Evolutionary conservation across 2,797 vertebrate species (phyloP).

Genomic region (Sitta carolinensis): DNA sequence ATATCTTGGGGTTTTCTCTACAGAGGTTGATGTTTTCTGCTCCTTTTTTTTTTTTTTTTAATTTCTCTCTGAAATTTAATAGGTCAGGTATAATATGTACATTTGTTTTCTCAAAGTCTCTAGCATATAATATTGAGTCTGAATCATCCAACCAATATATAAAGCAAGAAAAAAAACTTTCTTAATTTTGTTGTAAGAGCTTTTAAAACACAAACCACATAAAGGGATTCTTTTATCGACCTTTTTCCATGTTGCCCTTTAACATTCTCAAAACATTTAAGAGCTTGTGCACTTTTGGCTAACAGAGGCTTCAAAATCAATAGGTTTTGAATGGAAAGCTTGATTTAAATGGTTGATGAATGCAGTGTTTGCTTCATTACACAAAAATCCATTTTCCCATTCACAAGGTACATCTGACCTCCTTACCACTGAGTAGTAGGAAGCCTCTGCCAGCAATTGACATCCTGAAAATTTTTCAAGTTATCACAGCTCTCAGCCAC

Average conservation of each 20-base stretch:
- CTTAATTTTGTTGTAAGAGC: constrained; percentile 58
- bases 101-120: not conserved
- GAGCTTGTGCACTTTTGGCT: constrained; percentile 51
- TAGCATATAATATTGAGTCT: not conserved
- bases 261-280: constrained; percentile 65
- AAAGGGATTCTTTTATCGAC: constrained; percentile 64
- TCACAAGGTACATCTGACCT: constrained; percentile 58
- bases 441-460: constrained; percentile 17
- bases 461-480: constrained; percentile 28
- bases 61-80: constrained; percentile 3
- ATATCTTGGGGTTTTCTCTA: not conserved
- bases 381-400: constrained; percentile 65
- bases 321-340: constrained; percentile 68
- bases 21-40: not conserved
- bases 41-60: not conserved
- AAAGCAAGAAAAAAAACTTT: not conserved
- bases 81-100: not conserved
- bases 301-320: constrained; percentile 65
- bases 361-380: constrained; percentile 59
- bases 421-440: constrained; percentile 18
- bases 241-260: constrained; percentile 59
- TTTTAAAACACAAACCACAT: constrained; percentile 65
- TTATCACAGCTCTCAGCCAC: not conserved
- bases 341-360: constrained; percentile 62
- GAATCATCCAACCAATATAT: constrained; percentile 16